Base-by-base conservation (phyloP, 2,888 invertebrate genomes). In the Heliconius sara region DNA sequence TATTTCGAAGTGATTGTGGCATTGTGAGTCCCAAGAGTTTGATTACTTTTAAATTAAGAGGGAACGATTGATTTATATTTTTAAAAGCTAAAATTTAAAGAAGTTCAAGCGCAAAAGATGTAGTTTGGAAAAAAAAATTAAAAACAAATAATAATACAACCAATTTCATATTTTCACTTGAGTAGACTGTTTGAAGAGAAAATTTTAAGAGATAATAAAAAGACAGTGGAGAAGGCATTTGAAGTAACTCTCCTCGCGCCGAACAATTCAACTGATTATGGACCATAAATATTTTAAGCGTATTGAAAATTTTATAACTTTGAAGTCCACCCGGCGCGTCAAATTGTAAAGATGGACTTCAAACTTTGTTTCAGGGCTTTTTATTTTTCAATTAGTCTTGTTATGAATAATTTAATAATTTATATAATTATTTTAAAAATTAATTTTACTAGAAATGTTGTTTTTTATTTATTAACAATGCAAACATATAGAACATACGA, bases 281-380 rank as follows among this genome's bases (percentile, higher is more conserved):
- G 77, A 65, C 68, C 70, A 30, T 77, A 77, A 80, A 80, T 76
- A 78, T 75, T 78, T 76, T 75, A 75, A 76, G 78, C 52, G 57
- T 71, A 78, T 73, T 79, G 76, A 73, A 73, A 79, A 67, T 73
- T 79, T 77, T 76, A 79, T 76, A 79, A 77, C 76, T 76, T 77
- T 73, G 72, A 76, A 77, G 72, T 72, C 66, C 39, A 72, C 39
- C 30, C 52, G 67, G 34, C 52, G 39, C 67, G 43, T 71, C 19
- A 73, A 79, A 72, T 79, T 72, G 60, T 30, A 60, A 52, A 30
- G 72, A 19, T 67, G 66, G 71, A 67, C 57, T 60, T 57, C 30
- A 47, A 67, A 79, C 57, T 77, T 71, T 77, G 77, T 63, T 60
- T 57, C 19, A 66, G 13, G 16, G 9, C 43, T 57, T 60, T 60